Evolutionary conservation across 1,140 invertebrate species (phyloP).

Genomic region (Drosophila funebris): DNA sequence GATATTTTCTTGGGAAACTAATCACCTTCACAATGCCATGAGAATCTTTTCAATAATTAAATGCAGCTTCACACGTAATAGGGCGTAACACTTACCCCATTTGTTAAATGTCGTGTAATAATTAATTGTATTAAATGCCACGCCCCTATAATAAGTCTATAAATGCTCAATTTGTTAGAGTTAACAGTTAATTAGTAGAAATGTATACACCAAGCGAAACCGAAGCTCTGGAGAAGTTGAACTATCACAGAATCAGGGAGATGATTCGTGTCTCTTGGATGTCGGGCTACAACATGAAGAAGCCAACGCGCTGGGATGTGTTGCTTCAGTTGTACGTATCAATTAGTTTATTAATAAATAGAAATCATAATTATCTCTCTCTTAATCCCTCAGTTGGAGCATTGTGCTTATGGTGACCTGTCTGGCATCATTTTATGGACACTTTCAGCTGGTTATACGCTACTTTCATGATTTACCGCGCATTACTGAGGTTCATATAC

Average conservation of each 20-base stretch:
- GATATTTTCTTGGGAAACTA: not conserved
- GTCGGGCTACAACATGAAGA: slow-evolving; percentile 64
- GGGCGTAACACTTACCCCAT: slow-evolving; percentile 44
- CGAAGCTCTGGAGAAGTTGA: slow-evolving; percentile 36
- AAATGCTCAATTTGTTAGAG: slow-evolving; percentile 52
- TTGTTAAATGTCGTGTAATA: slow-evolving; percentile 36
- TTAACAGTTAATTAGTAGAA: slow-evolving; percentile 54
- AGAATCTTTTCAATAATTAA: slow-evolving; percentile 63
- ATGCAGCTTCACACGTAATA: slow-evolving; percentile 54
- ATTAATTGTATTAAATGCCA: slow-evolving; percentile 37
- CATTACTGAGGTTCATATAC: slow-evolving; percentile 14
- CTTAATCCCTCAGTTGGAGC: slow-evolving; percentile 44
- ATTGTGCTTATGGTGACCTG: slow-evolving; percentile 52
- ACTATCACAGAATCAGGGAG: slow-evolving; percentile 65
- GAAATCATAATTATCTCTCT: not conserved
- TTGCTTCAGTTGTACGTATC: slow-evolving; percentile 48
- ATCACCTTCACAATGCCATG: not conserved
- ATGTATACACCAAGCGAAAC: slow-evolving; percentile 60
- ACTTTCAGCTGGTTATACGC: slow-evolving; percentile 53
- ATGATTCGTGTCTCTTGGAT: slow-evolving; percentile 57
- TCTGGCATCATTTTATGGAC: slow-evolving; percentile 63
- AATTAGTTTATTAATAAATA: not conserved
- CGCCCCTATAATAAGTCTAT: slow-evolving; percentile 55
- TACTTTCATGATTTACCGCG: slow-evolving; percentile 59
- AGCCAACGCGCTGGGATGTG: slow-evolving; percentile 39